phyloP scores from a whole-genome alignment of 2,888 invertebrate genomes.

The Hypselothyrea guttata region DNA sequence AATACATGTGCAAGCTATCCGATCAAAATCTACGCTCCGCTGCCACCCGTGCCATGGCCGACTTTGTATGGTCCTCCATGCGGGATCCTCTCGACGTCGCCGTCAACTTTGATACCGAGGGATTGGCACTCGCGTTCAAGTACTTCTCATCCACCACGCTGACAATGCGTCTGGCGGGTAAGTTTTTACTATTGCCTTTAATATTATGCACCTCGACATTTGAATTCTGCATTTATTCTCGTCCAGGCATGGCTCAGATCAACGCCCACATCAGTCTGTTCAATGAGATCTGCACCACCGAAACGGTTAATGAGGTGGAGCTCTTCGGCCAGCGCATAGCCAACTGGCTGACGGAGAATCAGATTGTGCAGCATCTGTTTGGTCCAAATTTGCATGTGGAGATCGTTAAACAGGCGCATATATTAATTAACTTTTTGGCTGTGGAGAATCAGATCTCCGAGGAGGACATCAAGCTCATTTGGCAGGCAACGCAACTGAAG shows the following conservation, averaged over 20 bases:
- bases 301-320: slow-evolving; percentile 93
- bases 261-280: slow-evolving; percentile 96
- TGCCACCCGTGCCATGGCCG: slow-evolving; percentile 95
- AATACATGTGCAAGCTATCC: slow-evolving; percentile 96
- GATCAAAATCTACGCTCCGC: slow-evolving; percentile 95
- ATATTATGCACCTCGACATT: too few species aligned
- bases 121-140: slow-evolving; percentile 95
- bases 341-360: slow-evolving; percentile 93
- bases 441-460: slow-evolving; percentile 95
- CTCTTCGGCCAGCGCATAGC: slow-evolving; percentile 92
- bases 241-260: slow-evolving; percentile 90
- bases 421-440: slow-evolving; percentile 95
- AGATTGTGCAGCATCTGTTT: slow-evolving; percentile 96
- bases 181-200: slow-evolving; percentile 13
- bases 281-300: slow-evolving; percentile 95
- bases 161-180: slow-evolving; percentile 95
- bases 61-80: slow-evolving; percentile 97
- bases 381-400: slow-evolving; percentile 99
- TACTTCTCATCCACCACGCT: slow-evolving; percentile 97
- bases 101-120: slow-evolving; percentile 93
- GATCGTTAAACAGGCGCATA: slow-evolving; percentile 96
- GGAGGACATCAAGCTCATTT: slow-evolving; percentile 95
- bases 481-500: slow-evolving; percentile 97
- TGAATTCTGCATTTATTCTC: too few species aligned
- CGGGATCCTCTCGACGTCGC: slow-evolving; percentile 95